Evolutionary conservation across 2,113 vertebrate species (phyloP).

Genomic region (Saguinus imperator): DNA sequence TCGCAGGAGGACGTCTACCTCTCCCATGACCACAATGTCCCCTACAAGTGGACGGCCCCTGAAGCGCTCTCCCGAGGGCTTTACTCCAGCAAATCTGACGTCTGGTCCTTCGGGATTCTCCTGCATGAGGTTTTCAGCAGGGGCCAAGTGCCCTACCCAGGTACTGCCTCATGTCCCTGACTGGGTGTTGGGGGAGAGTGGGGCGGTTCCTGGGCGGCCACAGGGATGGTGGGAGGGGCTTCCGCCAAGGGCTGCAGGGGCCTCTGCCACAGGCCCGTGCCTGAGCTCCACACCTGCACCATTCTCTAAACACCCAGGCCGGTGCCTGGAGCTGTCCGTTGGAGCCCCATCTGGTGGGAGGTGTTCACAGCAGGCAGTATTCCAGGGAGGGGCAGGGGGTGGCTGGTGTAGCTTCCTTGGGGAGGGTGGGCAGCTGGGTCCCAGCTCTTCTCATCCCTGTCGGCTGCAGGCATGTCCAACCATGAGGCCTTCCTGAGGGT

Average conservation of each 20-base stretch:
- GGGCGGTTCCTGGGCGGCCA: not conserved
- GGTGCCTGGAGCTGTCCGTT: not conserved
- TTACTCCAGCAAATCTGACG: constrained; percentile 88
- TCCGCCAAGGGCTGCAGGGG: not conserved
- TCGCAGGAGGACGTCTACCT: constrained; percentile 87
- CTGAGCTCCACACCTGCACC: not conserved
- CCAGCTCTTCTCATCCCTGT: not conserved
- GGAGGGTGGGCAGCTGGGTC: not conserved
- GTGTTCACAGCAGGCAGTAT: accelerated
- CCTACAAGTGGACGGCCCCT: constrained; percentile 90
- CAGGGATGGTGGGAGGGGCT: not conserved
- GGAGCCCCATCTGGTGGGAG: too few species aligned
- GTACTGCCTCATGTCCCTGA: constrained; percentile 64
- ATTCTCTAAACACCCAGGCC: not conserved
- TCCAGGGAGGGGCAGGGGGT: not conserved
- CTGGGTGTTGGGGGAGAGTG: too few species aligned
- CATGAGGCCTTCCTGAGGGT: constrained; percentile 80
- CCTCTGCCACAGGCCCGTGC: accelerated
- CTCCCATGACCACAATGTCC: constrained; percentile 83
- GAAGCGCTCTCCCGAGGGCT: constrained; percentile 86
- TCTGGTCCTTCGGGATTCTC: constrained; percentile 90
- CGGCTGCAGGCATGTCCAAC: constrained; percentile 79
- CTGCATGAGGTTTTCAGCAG: constrained; percentile 88
- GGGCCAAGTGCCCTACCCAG: constrained; percentile 87
- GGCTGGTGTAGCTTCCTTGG: not conserved